Conservation (phyloP, 2,888 invertebrate species). For the Stenoptilia bipunctidactyla region DNA sequence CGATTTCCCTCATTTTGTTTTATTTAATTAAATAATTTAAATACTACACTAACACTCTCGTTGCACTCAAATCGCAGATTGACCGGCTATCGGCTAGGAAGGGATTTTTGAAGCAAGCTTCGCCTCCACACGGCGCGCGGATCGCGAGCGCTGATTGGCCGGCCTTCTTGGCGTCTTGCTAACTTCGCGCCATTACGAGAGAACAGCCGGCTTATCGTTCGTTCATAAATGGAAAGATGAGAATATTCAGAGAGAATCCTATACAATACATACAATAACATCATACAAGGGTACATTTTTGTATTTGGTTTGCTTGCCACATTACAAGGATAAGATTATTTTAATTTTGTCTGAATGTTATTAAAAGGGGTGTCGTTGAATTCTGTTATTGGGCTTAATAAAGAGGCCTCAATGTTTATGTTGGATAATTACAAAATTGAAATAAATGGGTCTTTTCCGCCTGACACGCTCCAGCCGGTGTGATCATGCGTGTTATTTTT, state of each 20-base stretch:
- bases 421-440: not conserved
- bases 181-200: slow-evolving; percentile 35
- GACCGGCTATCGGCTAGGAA: slow-evolving; percentile 38
- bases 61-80: slow-evolving; percentile 57
- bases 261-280: slow-evolving; percentile 22
- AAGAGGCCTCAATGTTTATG: too few species aligned
- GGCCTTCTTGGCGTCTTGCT: slow-evolving; percentile 22
- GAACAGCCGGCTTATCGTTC: slow-evolving; percentile 24
- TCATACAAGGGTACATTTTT: too few species aligned
- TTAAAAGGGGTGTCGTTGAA: too few species aligned
- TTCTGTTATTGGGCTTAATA: too few species aligned
- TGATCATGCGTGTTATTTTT: slow-evolving; percentile 31
- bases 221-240: slow-evolving; percentile 32
- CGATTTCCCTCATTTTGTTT: slow-evolving; percentile 84
- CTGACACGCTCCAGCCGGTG: slow-evolving; percentile 25
- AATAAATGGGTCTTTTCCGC: slow-evolving; percentile 28
- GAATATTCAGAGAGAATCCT: slow-evolving; percentile 15
- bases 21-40: slow-evolving; percentile 50
- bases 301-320: too few species aligned
- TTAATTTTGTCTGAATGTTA: too few species aligned
- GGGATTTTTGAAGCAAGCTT: slow-evolving; percentile 58
- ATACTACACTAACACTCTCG: slow-evolving; percentile 55
- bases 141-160: slow-evolving; percentile 40
- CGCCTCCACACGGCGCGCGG: slow-evolving; percentile 54
- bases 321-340: too few species aligned